Base-by-base conservation (phyloP, 2,797 vertebrate genomes). In the Buphagus erythrorhynchus region DNA sequence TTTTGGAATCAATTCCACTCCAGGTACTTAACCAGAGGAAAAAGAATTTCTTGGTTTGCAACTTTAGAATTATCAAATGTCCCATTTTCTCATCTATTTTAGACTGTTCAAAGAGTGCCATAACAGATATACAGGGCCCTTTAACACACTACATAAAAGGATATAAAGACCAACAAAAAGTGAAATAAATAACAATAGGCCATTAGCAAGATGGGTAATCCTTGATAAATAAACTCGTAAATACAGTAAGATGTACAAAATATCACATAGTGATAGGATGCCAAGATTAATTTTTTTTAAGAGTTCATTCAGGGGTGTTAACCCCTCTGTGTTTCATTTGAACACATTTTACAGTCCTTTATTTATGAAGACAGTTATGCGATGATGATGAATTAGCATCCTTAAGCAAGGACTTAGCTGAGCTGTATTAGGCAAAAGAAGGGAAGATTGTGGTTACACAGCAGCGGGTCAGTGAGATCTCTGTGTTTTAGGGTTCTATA, bases 241-340 rank as follows among this genome's bases (percentile, higher is more conserved):
- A 98, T 98, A 98, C 98, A 98, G 98, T 98, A 98, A 98, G 98
- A 98, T 99, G 98, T 99, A 99, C 98, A 99, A 99, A 99, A 98
- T 99, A 99, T 99, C 99, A 99, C 98, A 99, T 98, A 99, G 98
- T 99, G 98, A 99, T 98, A 99, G 98, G 98, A 99, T 98, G 98
- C 98, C 98, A 98, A 98, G 97, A 98, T 99, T 98, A 98, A 94
- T 97, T 93, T 96, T 96, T 96, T 94, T 98, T 97, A 98, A 98
- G 98, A 98, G 98, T 98, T 98, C 97, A 97, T 97, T 79, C 16
- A 55, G 89, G 88, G 97, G 93, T 93, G 88, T 76, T 98, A 98
- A 97, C 97, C 97, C 98, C 98, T 97, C 94, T 97, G 97, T 97
- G 97, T 98, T 98, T 98, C 97, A 98, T 97, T 80, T 98, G 97